phyloP scores from a whole-genome alignment of 2,888 invertebrate species.

The Dyspetes luteomarginatus region DNA sequence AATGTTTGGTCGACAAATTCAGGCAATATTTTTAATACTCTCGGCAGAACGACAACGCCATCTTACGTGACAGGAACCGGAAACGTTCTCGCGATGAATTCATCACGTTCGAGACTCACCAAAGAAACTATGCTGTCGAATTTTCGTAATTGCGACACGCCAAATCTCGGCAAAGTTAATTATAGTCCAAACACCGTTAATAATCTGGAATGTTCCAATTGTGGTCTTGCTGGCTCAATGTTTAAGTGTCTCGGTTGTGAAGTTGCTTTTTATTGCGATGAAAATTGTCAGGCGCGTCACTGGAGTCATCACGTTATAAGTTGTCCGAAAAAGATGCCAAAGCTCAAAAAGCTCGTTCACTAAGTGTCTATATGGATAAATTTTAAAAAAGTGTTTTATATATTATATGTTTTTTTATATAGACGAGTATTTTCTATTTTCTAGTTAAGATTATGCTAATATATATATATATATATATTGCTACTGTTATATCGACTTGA shows the following conservation, averaged over 20 bases:
- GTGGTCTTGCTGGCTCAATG: slow-evolving; percentile 72
- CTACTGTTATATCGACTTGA: background rate
- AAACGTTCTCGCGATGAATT: slow-evolving; percentile 19
- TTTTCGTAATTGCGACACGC: slow-evolving; percentile 72
- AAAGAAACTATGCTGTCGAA: slow-evolving; percentile 38
- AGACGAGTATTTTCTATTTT: background rate
- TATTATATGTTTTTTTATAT: background rate
- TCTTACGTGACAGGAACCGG: slow-evolving; percentile 43
- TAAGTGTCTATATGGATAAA: slow-evolving; percentile 42
- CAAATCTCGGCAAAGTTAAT: slow-evolving; percentile 74
- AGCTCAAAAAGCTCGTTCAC: slow-evolving; percentile 76
- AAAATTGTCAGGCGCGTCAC: slow-evolving; percentile 78
- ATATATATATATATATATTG: background rate
- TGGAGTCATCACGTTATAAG: slow-evolving; percentile 77
- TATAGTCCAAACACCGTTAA: slow-evolving; percentile 66
- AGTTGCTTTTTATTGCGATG: slow-evolving; percentile 77
- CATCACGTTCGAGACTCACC: slow-evolving; percentile 4
- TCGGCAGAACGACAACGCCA: slow-evolving; percentile 35
- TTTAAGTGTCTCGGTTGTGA: slow-evolving; percentile 81
- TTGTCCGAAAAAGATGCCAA: slow-evolving; percentile 80
- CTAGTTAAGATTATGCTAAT: background rate
- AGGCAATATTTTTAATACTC: slow-evolving; percentile 44
- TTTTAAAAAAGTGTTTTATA: background rate
- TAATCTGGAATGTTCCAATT: slow-evolving; percentile 75
- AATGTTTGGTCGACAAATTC: slow-evolving; percentile 54